A percentile compares a stretch with the other conserved stretches of the same genome.
These are phyloP conservation scores for Triplophysa bombifrons DNA, from an alignment of 2,797 vertebrate species.

Conservation along the genomic window DNA sequence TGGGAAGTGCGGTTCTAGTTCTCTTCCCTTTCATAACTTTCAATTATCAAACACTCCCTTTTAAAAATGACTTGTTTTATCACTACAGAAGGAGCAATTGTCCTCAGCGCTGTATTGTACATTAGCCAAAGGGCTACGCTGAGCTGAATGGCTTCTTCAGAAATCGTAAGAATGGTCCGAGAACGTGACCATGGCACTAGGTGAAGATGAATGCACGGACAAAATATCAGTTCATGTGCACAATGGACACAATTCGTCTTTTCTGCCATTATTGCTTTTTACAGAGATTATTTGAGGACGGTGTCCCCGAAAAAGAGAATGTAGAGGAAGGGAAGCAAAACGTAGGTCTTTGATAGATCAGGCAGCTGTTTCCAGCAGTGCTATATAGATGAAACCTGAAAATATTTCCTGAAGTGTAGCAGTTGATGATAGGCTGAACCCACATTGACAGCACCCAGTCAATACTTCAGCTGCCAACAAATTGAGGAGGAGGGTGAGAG, in stretches of 20 bases:
- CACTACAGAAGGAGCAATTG: slow-evolving; percentile 86
- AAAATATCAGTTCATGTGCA: slow-evolving; percentile 80
- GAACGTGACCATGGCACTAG: slow-evolving; percentile 66
- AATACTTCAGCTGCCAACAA: slow-evolving; percentile 54
- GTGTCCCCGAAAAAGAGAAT: slow-evolving; percentile 4
- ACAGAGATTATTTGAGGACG: slow-evolving; percentile 70
- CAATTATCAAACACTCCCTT: slow-evolving; percentile 83
- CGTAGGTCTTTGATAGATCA: slow-evolving; percentile 1
- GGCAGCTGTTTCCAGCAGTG: slow-evolving; percentile 29
- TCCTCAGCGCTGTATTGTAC: slow-evolving; percentile 78
- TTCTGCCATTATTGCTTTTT: slow-evolving; percentile 74
- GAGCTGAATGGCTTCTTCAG: slow-evolving; percentile 83
- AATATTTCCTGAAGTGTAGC: slow-evolving; percentile 52
- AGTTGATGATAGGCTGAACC: slow-evolving; percentile 46
- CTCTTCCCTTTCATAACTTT: slow-evolving; percentile 84
- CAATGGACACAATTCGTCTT: slow-evolving; percentile 87
- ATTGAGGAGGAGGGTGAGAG: slow-evolving; percentile 53
- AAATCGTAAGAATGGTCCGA: slow-evolving; percentile 70
- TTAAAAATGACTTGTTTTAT: slow-evolving; percentile 83
- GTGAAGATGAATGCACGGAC: slow-evolving; percentile 78
- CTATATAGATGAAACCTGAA: background rate
- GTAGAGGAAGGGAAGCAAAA: slow-evolving; percentile 7
- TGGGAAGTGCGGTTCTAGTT: slow-evolving; percentile 81
- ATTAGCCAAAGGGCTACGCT: slow-evolving; percentile 79
- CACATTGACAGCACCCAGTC: slow-evolving; percentile 54